Evolutionary conservation across 2,113 vertebrate species (phyloP).

Genomic region (Apteryx owenii): DNA sequence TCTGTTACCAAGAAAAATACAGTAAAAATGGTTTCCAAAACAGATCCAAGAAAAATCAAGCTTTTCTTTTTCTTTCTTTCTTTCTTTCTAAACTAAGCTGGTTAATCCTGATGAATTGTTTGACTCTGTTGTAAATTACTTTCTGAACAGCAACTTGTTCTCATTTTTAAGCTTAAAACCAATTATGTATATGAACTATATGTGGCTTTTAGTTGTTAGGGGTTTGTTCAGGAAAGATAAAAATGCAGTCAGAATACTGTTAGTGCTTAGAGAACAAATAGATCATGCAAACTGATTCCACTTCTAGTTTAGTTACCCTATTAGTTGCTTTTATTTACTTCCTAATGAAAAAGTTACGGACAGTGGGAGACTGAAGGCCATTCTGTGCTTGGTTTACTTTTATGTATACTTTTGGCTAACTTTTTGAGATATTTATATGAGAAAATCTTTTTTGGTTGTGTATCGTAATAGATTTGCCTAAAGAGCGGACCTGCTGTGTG

Average conservation of each 20-base stretch:
- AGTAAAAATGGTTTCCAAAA: constrained; percentile 46
- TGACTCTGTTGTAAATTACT: constrained; percentile 61
- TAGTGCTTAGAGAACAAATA: not conserved
- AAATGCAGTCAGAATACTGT: not conserved
- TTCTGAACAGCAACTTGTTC: constrained; percentile 66
- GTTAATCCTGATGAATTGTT: constrained; percentile 66
- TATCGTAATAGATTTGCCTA: not conserved
- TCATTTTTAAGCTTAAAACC: constrained; percentile 18
- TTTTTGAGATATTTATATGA: not conserved
- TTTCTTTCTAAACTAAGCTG: not conserved
- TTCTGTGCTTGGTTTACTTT: not conserved
- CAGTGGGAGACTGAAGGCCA: not conserved
- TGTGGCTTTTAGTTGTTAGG: not conserved
- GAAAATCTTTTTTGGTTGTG: not conserved
- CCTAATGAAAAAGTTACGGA: not conserved
- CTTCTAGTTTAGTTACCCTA: not conserved
- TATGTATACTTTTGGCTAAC: not conserved
- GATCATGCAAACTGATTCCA: not conserved
- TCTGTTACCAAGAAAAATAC: constrained; percentile 41
- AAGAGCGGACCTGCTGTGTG: not conserved
- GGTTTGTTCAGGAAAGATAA: constrained; percentile 8
- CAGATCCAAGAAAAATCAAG: constrained; percentile 8
- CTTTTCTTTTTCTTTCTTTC: not conserved
- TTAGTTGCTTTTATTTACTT: not conserved
- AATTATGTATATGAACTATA: not conserved